These are phyloP conservation scores for Boloria selene DNA, from an alignment of 2,888 invertebrate species.

Conservation along the genomic window DNA sequence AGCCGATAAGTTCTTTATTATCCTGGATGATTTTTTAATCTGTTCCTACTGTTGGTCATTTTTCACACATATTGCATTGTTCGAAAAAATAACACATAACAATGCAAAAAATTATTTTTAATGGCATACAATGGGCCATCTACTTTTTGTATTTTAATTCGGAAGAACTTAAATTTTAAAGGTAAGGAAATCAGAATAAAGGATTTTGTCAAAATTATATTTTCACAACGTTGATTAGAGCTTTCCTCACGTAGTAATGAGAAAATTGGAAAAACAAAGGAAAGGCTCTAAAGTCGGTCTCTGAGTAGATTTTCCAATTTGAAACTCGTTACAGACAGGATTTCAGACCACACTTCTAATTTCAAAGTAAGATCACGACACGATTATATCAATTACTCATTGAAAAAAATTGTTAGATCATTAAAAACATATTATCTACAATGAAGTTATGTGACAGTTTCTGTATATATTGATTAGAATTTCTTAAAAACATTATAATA, in stretches of 20 bases:
- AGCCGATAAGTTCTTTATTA: conserved; percentile 79
- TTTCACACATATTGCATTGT: conserved; percentile 57
- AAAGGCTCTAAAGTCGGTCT: conserved; percentile 48
- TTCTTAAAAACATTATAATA: no score
- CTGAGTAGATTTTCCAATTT: conserved; percentile 75
- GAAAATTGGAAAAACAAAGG: conserved; percentile 56
- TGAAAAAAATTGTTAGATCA: not conserved
- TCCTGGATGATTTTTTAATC: conserved; percentile 80
- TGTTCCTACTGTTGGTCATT: conserved; percentile 60
- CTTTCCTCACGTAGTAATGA: conserved; percentile 39
- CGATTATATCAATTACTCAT: conserved; percentile 5
- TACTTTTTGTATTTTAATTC: not conserved
- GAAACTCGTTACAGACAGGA: conserved; percentile 61
- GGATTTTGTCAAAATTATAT: conserved; percentile 10
- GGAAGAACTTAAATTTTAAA: not conserved
- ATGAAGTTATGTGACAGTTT: not conserved
- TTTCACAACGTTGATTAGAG: conserved; percentile 28
- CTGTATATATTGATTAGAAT: no score
- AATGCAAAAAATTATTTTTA: not conserved
- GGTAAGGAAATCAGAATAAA: not conserved
- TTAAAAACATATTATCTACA: not conserved
- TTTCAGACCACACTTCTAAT: conserved; percentile 23
- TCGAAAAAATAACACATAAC: conserved; percentile 17
- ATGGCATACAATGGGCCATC: not conserved
- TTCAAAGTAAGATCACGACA: conserved; percentile 26